phyloP scores from a whole-genome alignment of 2,113 vertebrate species.

The Percina caprodes region DNA sequence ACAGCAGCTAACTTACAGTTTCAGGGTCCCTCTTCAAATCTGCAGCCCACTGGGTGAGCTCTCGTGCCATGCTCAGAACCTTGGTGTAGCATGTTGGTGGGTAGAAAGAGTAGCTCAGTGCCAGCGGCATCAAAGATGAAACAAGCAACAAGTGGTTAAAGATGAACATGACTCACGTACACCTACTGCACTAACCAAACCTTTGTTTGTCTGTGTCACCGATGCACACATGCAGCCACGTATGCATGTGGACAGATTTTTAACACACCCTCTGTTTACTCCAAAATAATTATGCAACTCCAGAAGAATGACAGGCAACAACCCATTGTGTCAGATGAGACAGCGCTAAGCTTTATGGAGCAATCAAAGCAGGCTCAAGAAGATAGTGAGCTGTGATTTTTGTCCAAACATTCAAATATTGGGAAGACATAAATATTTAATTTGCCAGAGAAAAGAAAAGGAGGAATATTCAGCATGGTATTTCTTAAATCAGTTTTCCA shows the following conservation, averaged over 20 bases:
- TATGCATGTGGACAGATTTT: constrained; percentile 44
- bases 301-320: not conserved
- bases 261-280: constrained; percentile 63
- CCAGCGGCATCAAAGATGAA: constrained; percentile 30
- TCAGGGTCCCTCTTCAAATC: constrained; percentile 55
- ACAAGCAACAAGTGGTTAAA: constrained; percentile 48
- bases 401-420: not conserved
- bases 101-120: constrained; percentile 58
- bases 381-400: not conserved
- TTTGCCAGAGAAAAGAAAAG: not conserved
- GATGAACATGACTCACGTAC: constrained; percentile 50
- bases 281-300: constrained; percentile 27
- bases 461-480: not conserved
- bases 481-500: not conserved
- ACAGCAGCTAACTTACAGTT: constrained; percentile 65
- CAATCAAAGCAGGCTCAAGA: not conserved
- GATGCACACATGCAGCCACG: constrained; percentile 55
- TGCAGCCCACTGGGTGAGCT: constrained; percentile 62
- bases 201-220: constrained; percentile 35
- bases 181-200: not conserved
- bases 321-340: constrained; percentile 18
- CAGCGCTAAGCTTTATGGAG: not conserved
- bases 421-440: not conserved
- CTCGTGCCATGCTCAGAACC: constrained; percentile 67
- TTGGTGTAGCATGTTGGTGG: constrained; percentile 80